Conservation (phyloP, 2,888 invertebrate genomes). For the Epistrophe grossulariae region DNA sequence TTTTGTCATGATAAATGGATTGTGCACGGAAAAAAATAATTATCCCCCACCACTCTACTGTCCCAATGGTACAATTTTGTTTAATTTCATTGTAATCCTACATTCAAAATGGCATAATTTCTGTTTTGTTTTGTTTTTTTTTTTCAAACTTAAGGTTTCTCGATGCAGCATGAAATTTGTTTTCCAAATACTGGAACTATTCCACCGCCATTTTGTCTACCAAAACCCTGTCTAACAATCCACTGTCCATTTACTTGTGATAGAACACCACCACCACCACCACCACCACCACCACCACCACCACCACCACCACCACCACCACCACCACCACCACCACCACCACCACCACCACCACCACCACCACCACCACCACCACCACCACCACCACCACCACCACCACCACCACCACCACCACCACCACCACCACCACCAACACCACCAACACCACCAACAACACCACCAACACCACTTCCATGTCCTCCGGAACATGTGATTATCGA, state of each 20-base stretch:
- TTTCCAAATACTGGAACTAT: neutral
- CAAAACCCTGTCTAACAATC: conserved; percentile 2
- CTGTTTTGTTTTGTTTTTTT: neutral
- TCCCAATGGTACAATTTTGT: conserved; percentile 25
- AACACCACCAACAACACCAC: neutral
- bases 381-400: neutral
- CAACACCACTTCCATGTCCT: conserved; percentile 35
- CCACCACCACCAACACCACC: neutral
- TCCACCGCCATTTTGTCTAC: conserved; percentile 24
- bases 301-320: neutral
- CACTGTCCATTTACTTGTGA: conserved; percentile 20
- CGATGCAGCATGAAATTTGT: conserved; percentile 29
- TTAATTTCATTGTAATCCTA: neutral
- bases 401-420: neutral
- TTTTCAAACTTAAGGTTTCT: conserved; percentile 30
- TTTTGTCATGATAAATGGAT: conserved; percentile 30
- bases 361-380: neutral
- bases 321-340: neutral
- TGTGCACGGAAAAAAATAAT: conserved; percentile 3
- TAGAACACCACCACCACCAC: neutral
- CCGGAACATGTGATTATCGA: conserved; percentile 36
- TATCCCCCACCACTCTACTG: conserved; percentile 24
- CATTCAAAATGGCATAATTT: neutral
- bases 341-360: neutral
- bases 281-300: neutral